Base-by-base conservation (phyloP, 2,888 invertebrate genomes). In the Xestia rhomboidea region DNA sequence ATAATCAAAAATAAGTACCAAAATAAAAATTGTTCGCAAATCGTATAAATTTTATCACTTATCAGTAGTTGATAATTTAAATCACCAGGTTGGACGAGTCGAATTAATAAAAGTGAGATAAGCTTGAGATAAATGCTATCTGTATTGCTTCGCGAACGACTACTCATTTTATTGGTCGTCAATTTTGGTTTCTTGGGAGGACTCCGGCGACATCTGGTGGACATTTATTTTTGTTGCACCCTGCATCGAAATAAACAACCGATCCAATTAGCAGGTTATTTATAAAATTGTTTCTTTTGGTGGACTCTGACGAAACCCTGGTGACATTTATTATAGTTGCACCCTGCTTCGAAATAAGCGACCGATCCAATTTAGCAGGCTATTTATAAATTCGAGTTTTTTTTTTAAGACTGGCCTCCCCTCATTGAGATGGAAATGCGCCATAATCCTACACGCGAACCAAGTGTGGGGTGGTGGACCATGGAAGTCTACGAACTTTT, bases 1-100 rank as follows among this genome's bases (percentile, higher is more conserved):
- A 21, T 60, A 86, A 91, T 90, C 83, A 89, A 87, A 71, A 83
- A 75, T 82, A 63, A 88, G 76, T 84, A 78, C 27, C 64, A 30
- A 60, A 76, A 85, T 87, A 85, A 88, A 51, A 89, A 86, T 76
- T 70, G 71, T 75, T 70, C 34, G 49, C 6, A 77, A 82, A 79
- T 85, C 79, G 60, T 80, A 67, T 75, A 83, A 79, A 83, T 80
- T 75, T 73, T 85, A 81, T 80, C 60, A 75, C 75, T 73, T 84
- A 82, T 71, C 73, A 66, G 88, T 88, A 89, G 90, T 86, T 73
- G 63, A 87, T 89, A 85, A 90, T 87, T 90, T 89, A 89, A 81
- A 57, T 41, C 68, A 62, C 63, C 63, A 49, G 44, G 24, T 68
- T 73, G 51, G 30, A 76, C 57, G 38, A 74, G 60, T 46, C 38